Evolutionary conservation across 2,888 invertebrate species (phyloP), one percentile per base, ranked within the genome.

Genomic region (Philereme vetulata): DNA sequence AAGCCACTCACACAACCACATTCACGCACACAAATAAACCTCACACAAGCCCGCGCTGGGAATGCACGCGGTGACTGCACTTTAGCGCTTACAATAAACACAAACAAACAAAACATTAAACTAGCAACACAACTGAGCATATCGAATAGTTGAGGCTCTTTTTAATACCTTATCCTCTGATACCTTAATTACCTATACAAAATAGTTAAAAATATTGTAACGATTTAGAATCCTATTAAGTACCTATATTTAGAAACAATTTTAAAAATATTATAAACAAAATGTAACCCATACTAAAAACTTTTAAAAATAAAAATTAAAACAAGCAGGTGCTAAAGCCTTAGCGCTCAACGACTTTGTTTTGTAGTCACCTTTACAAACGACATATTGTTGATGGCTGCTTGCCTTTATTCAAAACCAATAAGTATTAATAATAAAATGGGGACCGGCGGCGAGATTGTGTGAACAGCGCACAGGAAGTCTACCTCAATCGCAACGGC

Each of bases 41-140:
- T 75, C 88, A 87, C 88, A 89, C 88, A 67, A 68, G 54, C 77
- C 64, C 67, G 72, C 80, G 76, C 70, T 84, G 90, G 85, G 90
- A 91, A 91, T 90, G 91, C 90, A 89, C 82, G 90, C 91, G 90
- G 90, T 91, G 91, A 91, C 90, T 91, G 91, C 91, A 92, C 91
- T 91, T 88, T 85, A 88, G 81, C 88, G 86, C 84, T 85, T 86
- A 89, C 89, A 88, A 89, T 89, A 90, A 91, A 92, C 84, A 91
- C 90, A 92, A 90, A 92, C 87, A 92, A 92, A 90, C 89, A 90
- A 86, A 87, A 88, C 86, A 86, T 83, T 85, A 85, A 84, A 84
- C 83, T 84, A 84, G 77, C 77, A 79, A 82, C 81, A 78, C 71
- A 75, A 82, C 77, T 71, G 76, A 81, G 78, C 81, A 76, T 80